Conservation (phyloP, 2,797 vertebrate genomes). For the Lepidocolaptes lacrymiger region DNA sequence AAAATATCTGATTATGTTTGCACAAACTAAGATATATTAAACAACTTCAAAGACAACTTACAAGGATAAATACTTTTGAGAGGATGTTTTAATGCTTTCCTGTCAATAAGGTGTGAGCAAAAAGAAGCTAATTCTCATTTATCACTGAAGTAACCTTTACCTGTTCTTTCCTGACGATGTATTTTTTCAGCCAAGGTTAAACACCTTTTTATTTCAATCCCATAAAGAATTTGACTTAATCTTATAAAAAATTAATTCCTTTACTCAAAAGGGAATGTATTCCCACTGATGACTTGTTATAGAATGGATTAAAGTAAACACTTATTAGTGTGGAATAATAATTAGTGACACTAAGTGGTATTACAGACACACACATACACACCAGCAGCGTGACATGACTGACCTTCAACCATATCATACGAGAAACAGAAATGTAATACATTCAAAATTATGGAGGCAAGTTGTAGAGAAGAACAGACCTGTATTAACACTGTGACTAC, state of each 20-base stretch:
- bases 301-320: not conserved
- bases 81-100: not conserved
- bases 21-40: not conserved
- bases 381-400: not conserved
- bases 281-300: not conserved
- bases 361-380: not conserved
- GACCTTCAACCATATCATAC: not conserved
- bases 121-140: not conserved
- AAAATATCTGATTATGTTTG: not conserved
- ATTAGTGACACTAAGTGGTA: not conserved
- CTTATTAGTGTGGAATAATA: not conserved
- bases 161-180: not conserved
- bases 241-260: not conserved
- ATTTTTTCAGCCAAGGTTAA: not conserved
- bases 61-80: slow-evolving; percentile 5
- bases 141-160: not conserved
- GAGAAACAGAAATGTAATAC: not conserved
- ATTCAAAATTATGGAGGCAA: not conserved
- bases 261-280: not conserved
- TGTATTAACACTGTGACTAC: not conserved
- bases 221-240: not conserved
- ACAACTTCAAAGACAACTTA: slow-evolving; percentile 25
- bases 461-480: not conserved
- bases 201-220: not conserved
- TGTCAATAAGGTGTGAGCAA: not conserved